These are phyloP conservation scores for Panthera tigris DNA, from an alignment of 2,113 vertebrate species.

Conservation along the genomic window DNA sequence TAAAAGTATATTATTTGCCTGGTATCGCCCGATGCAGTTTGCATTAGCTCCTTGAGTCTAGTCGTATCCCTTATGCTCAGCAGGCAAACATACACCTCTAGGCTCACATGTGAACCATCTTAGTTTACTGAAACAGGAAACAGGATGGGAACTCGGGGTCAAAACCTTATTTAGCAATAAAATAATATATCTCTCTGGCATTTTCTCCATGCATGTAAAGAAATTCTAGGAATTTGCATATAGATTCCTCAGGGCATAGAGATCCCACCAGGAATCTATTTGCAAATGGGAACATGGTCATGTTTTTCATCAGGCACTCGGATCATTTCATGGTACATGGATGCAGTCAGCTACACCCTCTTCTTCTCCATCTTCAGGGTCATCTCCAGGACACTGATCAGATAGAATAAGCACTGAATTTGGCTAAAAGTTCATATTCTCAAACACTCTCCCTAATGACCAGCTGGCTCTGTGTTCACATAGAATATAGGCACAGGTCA, in stretches of 20 bases:
- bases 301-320: not conserved
- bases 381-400: not conserved
- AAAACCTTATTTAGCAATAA: not conserved
- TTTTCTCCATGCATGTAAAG: not conserved
- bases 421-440: not conserved
- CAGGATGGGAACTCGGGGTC: not conserved
- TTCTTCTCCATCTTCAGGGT: not conserved
- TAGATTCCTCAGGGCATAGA: not conserved
- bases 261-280: not conserved
- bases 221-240: not conserved
- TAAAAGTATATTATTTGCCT: not conserved
- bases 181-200: not conserved
- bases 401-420: not conserved
- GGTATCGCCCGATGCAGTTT: not conserved
- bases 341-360: not conserved
- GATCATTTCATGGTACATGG: not conserved
- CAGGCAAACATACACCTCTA: not conserved
- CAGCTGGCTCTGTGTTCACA: not conserved
- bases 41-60: not conserved
- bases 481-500: not conserved
- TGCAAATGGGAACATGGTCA: not conserved
- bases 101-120: not conserved
- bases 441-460: not conserved
- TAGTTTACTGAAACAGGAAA: not conserved
- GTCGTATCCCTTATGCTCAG: not conserved